A percentile compares a stretch with the other conserved stretches of the same genome.
These are phyloP conservation scores for Pyrocephalus nanus DNA, from an alignment of 2,797 vertebrate genomes.

Conservation along the genomic window DNA sequence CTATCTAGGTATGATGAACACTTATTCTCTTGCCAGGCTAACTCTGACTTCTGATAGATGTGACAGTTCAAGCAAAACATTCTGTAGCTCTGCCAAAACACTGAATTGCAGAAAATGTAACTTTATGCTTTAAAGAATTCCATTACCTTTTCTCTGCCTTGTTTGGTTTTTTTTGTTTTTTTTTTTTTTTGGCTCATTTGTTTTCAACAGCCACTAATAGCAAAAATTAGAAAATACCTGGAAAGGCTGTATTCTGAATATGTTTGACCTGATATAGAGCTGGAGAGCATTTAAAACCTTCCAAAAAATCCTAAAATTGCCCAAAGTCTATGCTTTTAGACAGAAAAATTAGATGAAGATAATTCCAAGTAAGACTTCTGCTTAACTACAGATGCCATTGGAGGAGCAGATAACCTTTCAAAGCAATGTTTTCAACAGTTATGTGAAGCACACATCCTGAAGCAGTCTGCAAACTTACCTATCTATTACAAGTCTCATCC, in stretches of 20 bases:
- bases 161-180: not conserved
- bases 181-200: rapidly evolving
- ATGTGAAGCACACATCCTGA: not conserved
- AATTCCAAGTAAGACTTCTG: not conserved
- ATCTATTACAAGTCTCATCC: not conserved
- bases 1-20: not conserved
- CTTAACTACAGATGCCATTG: not conserved
- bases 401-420: not conserved
- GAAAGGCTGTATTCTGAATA: not conserved
- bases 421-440: not conserved
- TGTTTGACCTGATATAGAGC: not conserved
- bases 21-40: not conserved
- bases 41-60: not conserved
- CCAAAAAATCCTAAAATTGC: not conserved
- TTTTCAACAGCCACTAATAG: not conserved
- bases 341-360: not conserved
- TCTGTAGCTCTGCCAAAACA: not conserved
- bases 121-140: not conserved
- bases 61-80: not conserved
- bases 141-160: not conserved
- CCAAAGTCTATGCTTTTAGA: not conserved
- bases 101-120: not conserved
- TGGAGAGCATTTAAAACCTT: not conserved
- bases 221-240: not conserved
- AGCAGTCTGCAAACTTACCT: not conserved